Percentiles rank a stretch among this genome's conserved stretches.
phyloP scores from a whole-genome alignment of 2,113 vertebrate genomes.

The Holacanthus passer region DNA sequence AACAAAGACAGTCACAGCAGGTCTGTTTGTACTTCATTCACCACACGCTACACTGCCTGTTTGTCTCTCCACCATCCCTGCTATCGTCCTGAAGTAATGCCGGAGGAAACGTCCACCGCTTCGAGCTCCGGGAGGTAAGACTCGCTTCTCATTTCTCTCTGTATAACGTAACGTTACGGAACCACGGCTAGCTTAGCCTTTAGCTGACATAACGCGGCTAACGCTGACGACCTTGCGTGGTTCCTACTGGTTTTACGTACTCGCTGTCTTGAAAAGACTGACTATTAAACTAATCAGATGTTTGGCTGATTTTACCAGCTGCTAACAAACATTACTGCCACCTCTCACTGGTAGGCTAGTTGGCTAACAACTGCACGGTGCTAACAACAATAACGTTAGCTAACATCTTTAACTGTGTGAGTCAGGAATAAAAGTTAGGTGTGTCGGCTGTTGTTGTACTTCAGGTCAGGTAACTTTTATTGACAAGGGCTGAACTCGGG shows the following conservation, averaged over 20 bases:
- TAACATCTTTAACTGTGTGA: background rate
- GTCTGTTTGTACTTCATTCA: background rate
- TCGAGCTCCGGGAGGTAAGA: conserved; percentile 77
- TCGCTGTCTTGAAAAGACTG: too few species aligned
- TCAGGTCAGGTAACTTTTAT: background rate
- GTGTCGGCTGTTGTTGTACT: background rate
- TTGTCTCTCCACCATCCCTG: background rate
- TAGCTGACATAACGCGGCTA: conserved; percentile 27
- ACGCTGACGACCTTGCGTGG: background rate
- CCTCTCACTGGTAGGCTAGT: conserved; percentile 8
- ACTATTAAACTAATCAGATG: accelerated
- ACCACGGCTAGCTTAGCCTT: conserved; percentile 34
- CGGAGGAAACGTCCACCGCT: conserved; percentile 79
- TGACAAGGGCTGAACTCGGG: background rate
- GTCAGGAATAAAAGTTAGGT: background rate
- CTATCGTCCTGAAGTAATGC: conserved; percentile 68
- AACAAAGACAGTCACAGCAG: conserved; percentile 69
- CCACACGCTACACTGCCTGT: too few species aligned
- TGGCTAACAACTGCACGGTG: conserved; percentile 36
- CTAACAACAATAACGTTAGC: conserved; percentile 53
- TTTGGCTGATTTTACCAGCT: background rate
- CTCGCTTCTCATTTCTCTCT: background rate
- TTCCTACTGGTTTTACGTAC: accelerated
- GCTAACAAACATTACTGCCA: background rate
- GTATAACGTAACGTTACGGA: background rate